These are phyloP conservation scores for Paedocypris micromegethes DNA, from an alignment of 2,797 vertebrate genomes.

Conservation along the genomic window DNA sequence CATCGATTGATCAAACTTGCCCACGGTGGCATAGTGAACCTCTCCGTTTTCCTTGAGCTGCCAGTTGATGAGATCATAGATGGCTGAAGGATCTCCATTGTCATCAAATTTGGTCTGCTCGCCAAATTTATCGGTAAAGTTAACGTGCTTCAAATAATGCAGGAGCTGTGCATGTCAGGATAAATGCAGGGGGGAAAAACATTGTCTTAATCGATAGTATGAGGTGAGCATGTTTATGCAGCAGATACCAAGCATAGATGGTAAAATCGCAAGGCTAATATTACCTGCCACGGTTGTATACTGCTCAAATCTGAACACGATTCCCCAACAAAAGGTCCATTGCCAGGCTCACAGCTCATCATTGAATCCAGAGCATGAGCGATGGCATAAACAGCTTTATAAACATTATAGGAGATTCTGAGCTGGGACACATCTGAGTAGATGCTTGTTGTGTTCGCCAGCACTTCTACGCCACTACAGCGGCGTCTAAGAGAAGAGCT, in stretches of 20 bases:
- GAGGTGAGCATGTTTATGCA: not conserved
- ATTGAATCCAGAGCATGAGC: conserved; percentile 63
- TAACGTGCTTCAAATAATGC: conserved; percentile 66
- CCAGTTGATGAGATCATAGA: conserved; percentile 76
- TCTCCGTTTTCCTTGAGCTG: conserved; percentile 57
- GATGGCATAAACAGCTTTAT: conserved; percentile 72
- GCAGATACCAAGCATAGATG: not conserved
- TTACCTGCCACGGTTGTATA: conserved; percentile 71
- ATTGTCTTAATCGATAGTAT: too few relatives aligned
- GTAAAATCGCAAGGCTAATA: conserved; percentile 1
- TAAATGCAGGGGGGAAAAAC: not conserved
- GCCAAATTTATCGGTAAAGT: conserved; percentile 61
- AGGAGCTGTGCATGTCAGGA: conserved; percentile 58
- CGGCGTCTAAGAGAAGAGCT: conserved; percentile 40
- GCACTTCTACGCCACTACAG: conserved; percentile 66
- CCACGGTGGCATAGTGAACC: conserved; percentile 65
- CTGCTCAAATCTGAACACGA: conserved; percentile 57
- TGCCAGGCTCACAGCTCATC: conserved; percentile 60
- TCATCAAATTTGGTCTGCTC: conserved; percentile 72
- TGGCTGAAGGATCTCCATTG: conserved; percentile 70
- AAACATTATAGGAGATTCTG: conserved; percentile 77
- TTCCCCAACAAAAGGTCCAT: conserved; percentile 53
- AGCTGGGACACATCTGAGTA: conserved; percentile 77
- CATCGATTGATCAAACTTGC: conserved; percentile 66
- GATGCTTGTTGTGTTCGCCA: conserved; percentile 61